Conservation (phyloP, 1,140 invertebrate genomes). For the Pantala flavescens region DNA sequence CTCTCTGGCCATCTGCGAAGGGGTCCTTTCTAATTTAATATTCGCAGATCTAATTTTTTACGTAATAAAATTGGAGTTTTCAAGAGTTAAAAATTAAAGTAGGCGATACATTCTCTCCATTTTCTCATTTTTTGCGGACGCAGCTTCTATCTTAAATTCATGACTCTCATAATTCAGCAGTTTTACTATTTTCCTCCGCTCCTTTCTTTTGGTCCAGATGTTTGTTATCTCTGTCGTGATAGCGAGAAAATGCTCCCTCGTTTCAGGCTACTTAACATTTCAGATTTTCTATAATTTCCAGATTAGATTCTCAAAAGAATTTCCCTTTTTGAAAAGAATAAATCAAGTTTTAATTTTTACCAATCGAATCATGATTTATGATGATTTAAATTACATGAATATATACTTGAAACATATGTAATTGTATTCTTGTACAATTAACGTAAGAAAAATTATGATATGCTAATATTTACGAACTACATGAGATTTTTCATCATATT, state of each 20-base stretch:
- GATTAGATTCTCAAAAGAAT: too few species aligned
- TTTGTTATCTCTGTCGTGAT: background rate
- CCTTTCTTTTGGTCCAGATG: background rate
- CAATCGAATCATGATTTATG: too few species aligned
- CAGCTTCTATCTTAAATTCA: background rate
- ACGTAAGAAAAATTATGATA: too few species aligned
- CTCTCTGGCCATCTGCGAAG: too few species aligned
- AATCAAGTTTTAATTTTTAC: too few species aligned
- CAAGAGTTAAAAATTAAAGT: background rate
- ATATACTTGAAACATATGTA: too few species aligned
- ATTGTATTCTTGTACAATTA: too few species aligned
- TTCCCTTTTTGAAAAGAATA: too few species aligned
- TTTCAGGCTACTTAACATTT: background rate
- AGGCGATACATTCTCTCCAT: background rate
- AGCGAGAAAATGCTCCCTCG: background rate
- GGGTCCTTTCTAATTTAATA: background rate
- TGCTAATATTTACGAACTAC: too few species aligned
- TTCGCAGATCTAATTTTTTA: background rate
- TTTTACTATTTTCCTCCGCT: background rate
- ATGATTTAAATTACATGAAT: too few species aligned
- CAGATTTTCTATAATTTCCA: background rate
- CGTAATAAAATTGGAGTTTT: background rate
- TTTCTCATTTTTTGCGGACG: background rate
- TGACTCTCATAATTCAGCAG: background rate
- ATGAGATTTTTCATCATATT: too few species aligned